A percentile compares a stretch with the other conserved stretches of the same genome.
phyloP scores from a whole-genome alignment of 2,888 invertebrate species.

The Toxonevra muliebris region DNA sequence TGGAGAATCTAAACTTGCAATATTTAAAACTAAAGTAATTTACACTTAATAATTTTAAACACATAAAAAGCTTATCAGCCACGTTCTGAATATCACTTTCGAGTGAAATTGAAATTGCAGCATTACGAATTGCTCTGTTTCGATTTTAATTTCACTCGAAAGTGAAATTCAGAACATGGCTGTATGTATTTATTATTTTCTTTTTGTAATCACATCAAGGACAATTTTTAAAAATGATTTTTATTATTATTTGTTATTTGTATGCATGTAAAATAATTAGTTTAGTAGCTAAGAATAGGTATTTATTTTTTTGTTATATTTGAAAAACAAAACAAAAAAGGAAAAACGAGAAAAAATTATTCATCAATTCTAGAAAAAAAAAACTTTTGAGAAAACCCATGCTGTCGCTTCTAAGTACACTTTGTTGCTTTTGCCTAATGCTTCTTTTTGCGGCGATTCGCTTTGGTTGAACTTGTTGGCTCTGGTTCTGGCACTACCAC shows the following conservation, averaged over 20 bases:
- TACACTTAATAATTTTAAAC: slow-evolving; percentile 1
- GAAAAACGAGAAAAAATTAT: neutral
- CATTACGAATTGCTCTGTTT: slow-evolving; percentile 17
- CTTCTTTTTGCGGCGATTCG: slow-evolving; percentile 57
- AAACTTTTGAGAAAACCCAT: neutral
- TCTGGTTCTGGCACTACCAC: slow-evolving; percentile 57
- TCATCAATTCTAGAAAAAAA: neutral
- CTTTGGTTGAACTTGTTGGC: slow-evolving; percentile 42
- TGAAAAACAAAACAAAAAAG: too few species aligned
- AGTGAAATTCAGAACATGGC: too few species aligned
- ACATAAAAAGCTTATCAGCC: slow-evolving; percentile 35
- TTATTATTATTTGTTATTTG: too few species aligned
- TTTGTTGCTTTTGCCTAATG: slow-evolving; percentile 38
- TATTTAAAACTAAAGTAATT: neutral
- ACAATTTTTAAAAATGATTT: neutral
- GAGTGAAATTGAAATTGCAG: too few species aligned
- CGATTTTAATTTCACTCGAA: too few species aligned
- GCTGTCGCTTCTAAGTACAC: neutral
- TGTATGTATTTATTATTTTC: slow-evolving; percentile 16
- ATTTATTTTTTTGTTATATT: too few species aligned
- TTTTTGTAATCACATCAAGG: slow-evolving; percentile 7
- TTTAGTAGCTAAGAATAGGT: neutral
- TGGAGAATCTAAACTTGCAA: too few species aligned
- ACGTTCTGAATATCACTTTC: too few species aligned
- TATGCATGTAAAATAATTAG: neutral